These are phyloP conservation scores for Zoanthus gigantus DNA, from an alignment of 92 coral and sea anemone species.

Conservation along the genomic window DNA sequence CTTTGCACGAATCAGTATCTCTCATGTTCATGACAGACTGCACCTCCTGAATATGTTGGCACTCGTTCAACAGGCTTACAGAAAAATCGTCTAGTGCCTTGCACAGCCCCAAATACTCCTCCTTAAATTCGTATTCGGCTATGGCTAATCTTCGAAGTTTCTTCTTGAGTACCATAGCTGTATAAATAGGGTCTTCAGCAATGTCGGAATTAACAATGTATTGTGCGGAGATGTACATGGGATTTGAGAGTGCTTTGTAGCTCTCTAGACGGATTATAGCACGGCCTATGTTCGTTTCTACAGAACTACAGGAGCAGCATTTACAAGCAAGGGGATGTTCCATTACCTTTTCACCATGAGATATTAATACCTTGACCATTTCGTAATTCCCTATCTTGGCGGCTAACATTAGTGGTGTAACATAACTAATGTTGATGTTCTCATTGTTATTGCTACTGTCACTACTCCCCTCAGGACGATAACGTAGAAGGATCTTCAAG, in stretches of 20 bases:
- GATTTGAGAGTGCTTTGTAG: constrained; percentile 56
- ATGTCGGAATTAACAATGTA: constrained; percentile 45
- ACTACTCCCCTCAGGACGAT: constrained; percentile 11
- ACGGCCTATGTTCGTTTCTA: constrained; percentile 38
- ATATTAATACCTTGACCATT: constrained; percentile 48
- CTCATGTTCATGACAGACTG: constrained; percentile 64
- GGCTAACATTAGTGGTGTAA: constrained; percentile 58
- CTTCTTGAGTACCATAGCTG: constrained; percentile 60
- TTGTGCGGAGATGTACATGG: constrained; percentile 53
- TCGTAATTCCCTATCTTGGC: constrained; percentile 53
- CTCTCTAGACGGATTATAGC: constrained; percentile 51
- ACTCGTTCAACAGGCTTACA: constrained; percentile 56
- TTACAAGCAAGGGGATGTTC: constrained; percentile 19
- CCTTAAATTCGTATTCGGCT: constrained; percentile 58
- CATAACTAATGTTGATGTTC: constrained; percentile 9
- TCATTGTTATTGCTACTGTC: not conserved
- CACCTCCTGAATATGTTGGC: constrained; percentile 63
- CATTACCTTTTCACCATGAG: constrained; percentile 42
- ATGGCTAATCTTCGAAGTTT: constrained; percentile 46
- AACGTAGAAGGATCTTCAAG: constrained; percentile 45
- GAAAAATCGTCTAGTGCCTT: constrained; percentile 53
- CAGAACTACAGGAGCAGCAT: constrained; percentile 9
- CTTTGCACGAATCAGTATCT: constrained; percentile 3
- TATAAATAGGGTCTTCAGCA: constrained; percentile 48
- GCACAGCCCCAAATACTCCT: constrained; percentile 54